Evolutionary conservation across 2,888 invertebrate genomes (phyloP).

Genomic region (Hoplodrina ambigua): DNA sequence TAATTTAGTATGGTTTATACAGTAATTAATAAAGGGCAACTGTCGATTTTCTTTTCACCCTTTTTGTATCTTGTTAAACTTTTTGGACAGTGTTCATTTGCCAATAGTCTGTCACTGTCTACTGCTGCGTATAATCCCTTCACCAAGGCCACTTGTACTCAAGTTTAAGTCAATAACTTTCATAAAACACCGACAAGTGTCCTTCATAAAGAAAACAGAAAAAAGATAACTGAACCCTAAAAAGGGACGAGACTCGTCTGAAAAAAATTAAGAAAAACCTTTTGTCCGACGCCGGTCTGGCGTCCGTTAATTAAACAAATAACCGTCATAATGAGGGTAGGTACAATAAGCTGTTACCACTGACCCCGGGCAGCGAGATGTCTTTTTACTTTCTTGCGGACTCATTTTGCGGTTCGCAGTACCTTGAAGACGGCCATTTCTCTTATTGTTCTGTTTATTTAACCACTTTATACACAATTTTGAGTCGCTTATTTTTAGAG

Average conservation of each 20-base stretch:
- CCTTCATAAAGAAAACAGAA: slow-evolving; percentile 35
- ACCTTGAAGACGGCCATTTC: slow-evolving; percentile 23
- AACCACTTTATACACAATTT: slow-evolving; percentile 48
- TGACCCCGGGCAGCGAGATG: slow-evolving; percentile 55
- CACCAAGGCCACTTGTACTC: background rate
- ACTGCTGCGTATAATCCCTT: background rate
- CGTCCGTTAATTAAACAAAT: slow-evolving; percentile 79
- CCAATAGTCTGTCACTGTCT: background rate
- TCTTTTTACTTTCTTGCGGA: slow-evolving; percentile 55
- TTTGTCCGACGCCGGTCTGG: slow-evolving; percentile 71
- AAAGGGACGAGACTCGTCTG: slow-evolving; percentile 35
- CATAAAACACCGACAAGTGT: slow-evolving; percentile 1
- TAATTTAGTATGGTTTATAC: too few species aligned
- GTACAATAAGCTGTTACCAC: slow-evolving; percentile 69
- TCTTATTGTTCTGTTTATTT: slow-evolving; percentile 52
- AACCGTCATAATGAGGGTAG: slow-evolving; percentile 74
- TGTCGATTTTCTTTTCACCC: too few species aligned
- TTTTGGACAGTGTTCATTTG: background rate
- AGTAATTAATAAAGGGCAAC: too few species aligned
- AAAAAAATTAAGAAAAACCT: slow-evolving; percentile 65
- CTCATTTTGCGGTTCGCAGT: slow-evolving; percentile 42
- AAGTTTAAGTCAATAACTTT: slow-evolving; percentile 5
- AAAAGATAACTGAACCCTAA: slow-evolving; percentile 26
- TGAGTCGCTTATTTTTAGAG: slow-evolving; percentile 36
- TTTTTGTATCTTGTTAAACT: background rate